Evolutionary conservation across 1,140 invertebrate species (phyloP).

Genomic region (fruit fly (Drosophila melanogaster)): Release_6_plus_ISO1_MT NT_037436.4:11335501-11336000

Average conservation of each 20-base stretch:
- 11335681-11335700: constrained; percentile 40
- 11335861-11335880: constrained; percentile 71
- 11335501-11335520: too few species aligned
- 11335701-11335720: constrained; percentile 20
- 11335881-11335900: constrained; percentile 28
- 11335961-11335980: constrained; percentile 64
- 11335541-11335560: not conserved
- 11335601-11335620: not conserved
- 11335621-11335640: not conserved
- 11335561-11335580: not conserved
- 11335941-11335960: constrained; percentile 58
- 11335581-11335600: constrained; percentile 6
- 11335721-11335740: constrained; percentile 20
- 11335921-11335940: constrained; percentile 60
- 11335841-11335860: constrained; percentile 69
- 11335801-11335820: constrained; percentile 79
- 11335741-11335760: constrained; percentile 42
- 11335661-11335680: constrained; percentile 10
- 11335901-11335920: constrained; percentile 30
- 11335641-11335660: not conserved
- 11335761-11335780: constrained; percentile 37
- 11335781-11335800: constrained; percentile 68
- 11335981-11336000: constrained; percentile 42
- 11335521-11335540: too few species aligned
- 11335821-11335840: constrained; percentile 77